Conservation (phyloP, 2,797 vertebrate species). For the Hybognathus amarus region DNA sequence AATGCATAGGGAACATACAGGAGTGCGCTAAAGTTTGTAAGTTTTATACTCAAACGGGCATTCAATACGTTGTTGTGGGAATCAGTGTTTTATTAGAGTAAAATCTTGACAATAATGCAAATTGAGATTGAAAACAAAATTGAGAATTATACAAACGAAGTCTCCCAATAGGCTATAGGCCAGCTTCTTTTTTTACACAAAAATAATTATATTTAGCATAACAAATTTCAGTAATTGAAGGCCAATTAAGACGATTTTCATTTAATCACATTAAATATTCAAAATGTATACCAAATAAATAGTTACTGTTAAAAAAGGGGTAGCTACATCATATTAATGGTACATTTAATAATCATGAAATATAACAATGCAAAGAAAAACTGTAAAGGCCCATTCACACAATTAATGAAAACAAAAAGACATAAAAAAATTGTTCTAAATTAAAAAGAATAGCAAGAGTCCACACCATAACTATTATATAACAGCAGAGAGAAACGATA, state of each 20-base stretch:
- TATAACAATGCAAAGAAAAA: background rate
- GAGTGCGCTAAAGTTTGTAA: constrained; percentile 50
- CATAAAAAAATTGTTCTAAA: background rate
- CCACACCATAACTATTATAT: background rate
- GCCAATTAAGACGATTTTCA: no score
- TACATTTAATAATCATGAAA: background rate
- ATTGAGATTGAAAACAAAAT: no score
- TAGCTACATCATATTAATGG: background rate
- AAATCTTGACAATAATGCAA: background rate
- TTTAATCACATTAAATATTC: background rate
- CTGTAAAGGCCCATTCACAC: background rate
- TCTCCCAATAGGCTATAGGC: no score
- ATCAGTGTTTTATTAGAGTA: background rate
- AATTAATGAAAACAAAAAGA: background rate
- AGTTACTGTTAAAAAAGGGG: background rate
- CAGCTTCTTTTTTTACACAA: background rate
- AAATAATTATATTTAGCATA: background rate
- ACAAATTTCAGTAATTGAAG: no score
- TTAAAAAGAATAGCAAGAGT: background rate
- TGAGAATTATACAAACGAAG: background rate
- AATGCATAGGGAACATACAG: constrained; percentile 60
- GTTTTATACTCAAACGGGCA: background rate
- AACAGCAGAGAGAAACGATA: background rate
- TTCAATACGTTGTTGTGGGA: background rate
- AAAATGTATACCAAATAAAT: background rate